These are phyloP conservation scores for Nezara viridula DNA, from an alignment of 2,888 invertebrate species.

Conservation along the genomic window DNA sequence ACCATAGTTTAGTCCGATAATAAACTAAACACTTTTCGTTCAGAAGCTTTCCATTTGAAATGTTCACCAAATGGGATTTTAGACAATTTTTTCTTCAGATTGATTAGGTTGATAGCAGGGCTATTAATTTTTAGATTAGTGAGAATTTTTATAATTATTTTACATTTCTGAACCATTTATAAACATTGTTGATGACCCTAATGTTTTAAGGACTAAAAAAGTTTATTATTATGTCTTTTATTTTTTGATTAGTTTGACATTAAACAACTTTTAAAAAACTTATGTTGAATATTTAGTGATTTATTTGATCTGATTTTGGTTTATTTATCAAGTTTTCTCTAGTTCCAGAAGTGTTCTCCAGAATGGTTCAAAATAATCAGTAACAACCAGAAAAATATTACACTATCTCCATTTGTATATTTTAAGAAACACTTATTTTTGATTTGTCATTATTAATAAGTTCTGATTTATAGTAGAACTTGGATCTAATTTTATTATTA, in stretches of 20 bases:
- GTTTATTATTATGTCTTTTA: neutral
- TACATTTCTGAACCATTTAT: neutral
- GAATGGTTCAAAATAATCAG: neutral
- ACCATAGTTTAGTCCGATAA: constrained; percentile 38
- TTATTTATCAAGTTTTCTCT: too few relatives aligned
- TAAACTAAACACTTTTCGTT: neutral
- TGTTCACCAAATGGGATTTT: neutral
- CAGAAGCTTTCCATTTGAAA: neutral
- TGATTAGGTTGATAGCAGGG: neutral
- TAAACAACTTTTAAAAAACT: neutral
- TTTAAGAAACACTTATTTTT: neutral
- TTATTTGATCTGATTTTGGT: neutral
- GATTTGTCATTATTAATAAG: neutral
- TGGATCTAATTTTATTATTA: neutral
- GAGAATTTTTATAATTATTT: neutral
- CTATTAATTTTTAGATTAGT: neutral
- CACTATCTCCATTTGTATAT: neutral
- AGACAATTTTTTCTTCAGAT: neutral
- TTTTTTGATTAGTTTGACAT: neutral
- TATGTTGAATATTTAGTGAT: neutral
- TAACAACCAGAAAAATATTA: neutral
- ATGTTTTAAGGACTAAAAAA: neutral
- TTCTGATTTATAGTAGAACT: neutral
- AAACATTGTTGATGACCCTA: neutral
- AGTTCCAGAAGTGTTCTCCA: too few relatives aligned